Percentiles rank a stretch among this genome's conserved stretches.
Evolutionary conservation across 2,113 vertebrate genomes (phyloP).

Genomic region (Acrocephalus arundinaceus): DNA sequence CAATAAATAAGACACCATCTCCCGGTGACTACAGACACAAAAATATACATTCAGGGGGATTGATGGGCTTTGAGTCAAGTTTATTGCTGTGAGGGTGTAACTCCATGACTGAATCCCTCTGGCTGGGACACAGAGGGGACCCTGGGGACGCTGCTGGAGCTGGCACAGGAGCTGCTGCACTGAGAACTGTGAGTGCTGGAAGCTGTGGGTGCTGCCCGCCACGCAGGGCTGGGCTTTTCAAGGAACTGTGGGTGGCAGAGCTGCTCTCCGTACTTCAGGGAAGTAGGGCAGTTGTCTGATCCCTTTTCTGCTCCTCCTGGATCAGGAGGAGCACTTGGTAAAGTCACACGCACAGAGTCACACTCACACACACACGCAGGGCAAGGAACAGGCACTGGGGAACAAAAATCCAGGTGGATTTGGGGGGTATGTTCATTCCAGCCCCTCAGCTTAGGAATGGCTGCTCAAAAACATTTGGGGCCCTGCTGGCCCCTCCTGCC

Average conservation of each 20-base stretch:
- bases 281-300: slow-evolving; percentile 24
- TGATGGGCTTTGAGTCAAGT: not conserved
- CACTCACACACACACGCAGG: not conserved
- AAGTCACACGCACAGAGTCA: not conserved
- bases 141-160: not conserved
- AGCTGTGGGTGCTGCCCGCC: not conserved
- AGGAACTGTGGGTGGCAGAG: not conserved
- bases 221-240: not conserved
- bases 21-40: not conserved
- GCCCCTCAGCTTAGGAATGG: not conserved
- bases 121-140: not conserved
- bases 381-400: not conserved
- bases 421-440: not conserved
- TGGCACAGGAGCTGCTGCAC: not conserved
- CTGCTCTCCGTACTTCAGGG: slow-evolving; percentile 2
- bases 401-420: not conserved
- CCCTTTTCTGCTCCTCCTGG: slow-evolving; percentile 23
- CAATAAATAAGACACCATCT: slow-evolving; percentile 66
- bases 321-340: slow-evolving; percentile 9
- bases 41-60: slow-evolving; percentile 40
- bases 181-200: not conserved
- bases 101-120: not conserved
- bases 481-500: not conserved
- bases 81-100: not conserved
- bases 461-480: not conserved